These are phyloP conservation scores for Xiphophorus hellerii DNA, from an alignment of 2,113 vertebrate genomes.

Conservation along the genomic window DNA sequence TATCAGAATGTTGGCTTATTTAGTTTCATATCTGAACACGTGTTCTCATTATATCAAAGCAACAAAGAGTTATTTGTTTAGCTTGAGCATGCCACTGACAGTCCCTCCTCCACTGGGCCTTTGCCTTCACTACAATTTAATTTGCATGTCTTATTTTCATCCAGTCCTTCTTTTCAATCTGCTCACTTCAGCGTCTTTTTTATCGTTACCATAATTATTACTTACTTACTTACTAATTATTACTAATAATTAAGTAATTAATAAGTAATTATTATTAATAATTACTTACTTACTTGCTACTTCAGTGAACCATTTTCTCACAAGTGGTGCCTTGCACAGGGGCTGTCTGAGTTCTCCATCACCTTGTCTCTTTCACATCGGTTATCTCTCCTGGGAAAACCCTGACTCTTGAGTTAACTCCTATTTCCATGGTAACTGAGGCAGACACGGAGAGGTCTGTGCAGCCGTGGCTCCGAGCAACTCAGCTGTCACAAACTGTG, in stretches of 20 bases:
- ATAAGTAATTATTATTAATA: no score
- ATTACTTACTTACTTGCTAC: not conserved
- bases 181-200: not conserved
- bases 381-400: conserved; percentile 45
- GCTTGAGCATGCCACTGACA: conserved; percentile 7
- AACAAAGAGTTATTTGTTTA: conserved; percentile 50
- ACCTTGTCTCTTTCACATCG: conserved; percentile 40
- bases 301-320: conserved; percentile 1
- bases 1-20: conserved; percentile 43
- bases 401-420: conserved; percentile 64
- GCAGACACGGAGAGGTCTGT: conserved; percentile 55
- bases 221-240: not conserved
- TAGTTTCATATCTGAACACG: conserved; percentile 30
- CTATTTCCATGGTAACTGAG: conserved; percentile 76
- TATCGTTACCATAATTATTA: not conserved
- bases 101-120: conserved; percentile 17
- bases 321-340: conserved; percentile 10
- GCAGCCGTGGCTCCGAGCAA: conserved; percentile 45
- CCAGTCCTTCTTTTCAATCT: not conserved
- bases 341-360: conserved; percentile 22
- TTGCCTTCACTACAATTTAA: conserved; percentile 3
- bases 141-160: not conserved
- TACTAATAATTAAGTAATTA: no score
- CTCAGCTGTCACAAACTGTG: conserved; percentile 54
- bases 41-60: conserved; percentile 31